Evolutionary conservation across 2,888 invertebrate species (phyloP).

Genomic region (Megamerina dolium): DNA sequence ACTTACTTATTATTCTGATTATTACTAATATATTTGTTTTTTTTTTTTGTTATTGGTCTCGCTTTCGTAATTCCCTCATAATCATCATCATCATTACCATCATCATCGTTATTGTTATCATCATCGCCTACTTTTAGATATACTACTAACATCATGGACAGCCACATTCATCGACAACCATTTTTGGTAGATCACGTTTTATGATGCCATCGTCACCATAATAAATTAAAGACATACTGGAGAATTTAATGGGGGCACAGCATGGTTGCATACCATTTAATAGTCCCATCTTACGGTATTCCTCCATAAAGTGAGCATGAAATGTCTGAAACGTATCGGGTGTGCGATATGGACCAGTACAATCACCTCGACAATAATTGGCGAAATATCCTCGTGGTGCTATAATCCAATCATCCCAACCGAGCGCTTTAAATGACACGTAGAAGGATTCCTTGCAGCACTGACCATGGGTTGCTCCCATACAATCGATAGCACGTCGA

Average conservation of each 20-base stretch:
- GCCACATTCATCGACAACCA: slow-evolving; percentile 94
- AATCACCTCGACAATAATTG: slow-evolving; percentile 89
- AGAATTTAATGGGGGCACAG: slow-evolving; percentile 87
- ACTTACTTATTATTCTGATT: too few species aligned
- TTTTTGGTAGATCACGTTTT: slow-evolving; percentile 89
- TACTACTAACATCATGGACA: slow-evolving; percentile 82
- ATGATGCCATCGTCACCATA: slow-evolving; percentile 83
- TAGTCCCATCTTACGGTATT: slow-evolving; percentile 71
- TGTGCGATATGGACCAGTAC: slow-evolving; percentile 68
- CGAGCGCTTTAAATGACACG: slow-evolving; percentile 83
- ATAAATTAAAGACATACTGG: slow-evolving; percentile 87
- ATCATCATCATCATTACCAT: not conserved
- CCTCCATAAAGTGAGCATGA: slow-evolving; percentile 87
- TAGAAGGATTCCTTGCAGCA: slow-evolving; percentile 88
- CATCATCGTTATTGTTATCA: too few species aligned
- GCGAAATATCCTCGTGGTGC: slow-evolving; percentile 87
- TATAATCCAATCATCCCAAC: slow-evolving; percentile 94
- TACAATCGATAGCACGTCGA: slow-evolving; percentile 78
- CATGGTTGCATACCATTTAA: slow-evolving; percentile 80
- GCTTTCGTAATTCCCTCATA: not conserved
- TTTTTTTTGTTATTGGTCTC: not conserved
- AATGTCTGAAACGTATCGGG: slow-evolving; percentile 80
- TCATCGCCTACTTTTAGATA: too few species aligned
- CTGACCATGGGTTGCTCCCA: slow-evolving; percentile 57
- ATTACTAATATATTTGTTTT: slow-evolving; percentile 1